Evolutionary conservation across 1,140 invertebrate genomes (phyloP).

Genomic region (Meloidogyne hapla): DNA sequence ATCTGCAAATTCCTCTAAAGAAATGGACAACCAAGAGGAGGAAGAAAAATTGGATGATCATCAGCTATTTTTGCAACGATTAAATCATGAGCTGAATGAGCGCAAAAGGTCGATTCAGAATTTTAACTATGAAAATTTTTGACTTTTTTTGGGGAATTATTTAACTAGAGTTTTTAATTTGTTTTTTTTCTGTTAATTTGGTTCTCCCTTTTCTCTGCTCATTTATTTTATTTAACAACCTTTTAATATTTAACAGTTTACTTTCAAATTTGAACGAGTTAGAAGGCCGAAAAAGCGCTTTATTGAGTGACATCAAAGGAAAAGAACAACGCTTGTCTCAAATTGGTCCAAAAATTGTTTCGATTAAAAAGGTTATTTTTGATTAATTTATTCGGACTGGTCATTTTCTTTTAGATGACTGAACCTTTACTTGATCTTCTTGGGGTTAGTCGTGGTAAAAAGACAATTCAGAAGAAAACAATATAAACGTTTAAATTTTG

Average conservation of each 20-base stretch:
- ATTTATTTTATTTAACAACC: not conserved
- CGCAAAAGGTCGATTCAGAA: constrained; percentile 31
- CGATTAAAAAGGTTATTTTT: constrained; percentile 30
- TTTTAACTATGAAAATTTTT: not conserved
- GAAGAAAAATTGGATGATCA: constrained; percentile 24
- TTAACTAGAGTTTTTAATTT: no score
- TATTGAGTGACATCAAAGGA: constrained; percentile 38
- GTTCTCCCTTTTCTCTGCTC: not conserved
- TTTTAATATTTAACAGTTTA: constrained; percentile 18
- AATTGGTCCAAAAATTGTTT: constrained; percentile 21
- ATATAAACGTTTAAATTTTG: not conserved
- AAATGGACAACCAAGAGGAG: not conserved
- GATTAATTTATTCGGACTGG: not conserved
- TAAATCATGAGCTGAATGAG: constrained; percentile 34
- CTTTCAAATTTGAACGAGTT: constrained; percentile 37
- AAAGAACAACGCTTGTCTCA: constrained; percentile 37
- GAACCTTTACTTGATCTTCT: constrained; percentile 29
- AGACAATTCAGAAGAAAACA: constrained; percentile 1
- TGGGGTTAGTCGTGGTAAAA: constrained; percentile 10
- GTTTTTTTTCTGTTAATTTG: no score
- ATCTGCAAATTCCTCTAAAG: constrained; percentile 17
- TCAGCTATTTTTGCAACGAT: constrained; percentile 36
- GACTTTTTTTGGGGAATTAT: no score
- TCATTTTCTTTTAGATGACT: not conserved
- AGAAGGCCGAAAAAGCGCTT: constrained; percentile 42